Base-by-base conservation (phyloP, 2,888 invertebrate species). In the Odontomyia ornata region DNA sequence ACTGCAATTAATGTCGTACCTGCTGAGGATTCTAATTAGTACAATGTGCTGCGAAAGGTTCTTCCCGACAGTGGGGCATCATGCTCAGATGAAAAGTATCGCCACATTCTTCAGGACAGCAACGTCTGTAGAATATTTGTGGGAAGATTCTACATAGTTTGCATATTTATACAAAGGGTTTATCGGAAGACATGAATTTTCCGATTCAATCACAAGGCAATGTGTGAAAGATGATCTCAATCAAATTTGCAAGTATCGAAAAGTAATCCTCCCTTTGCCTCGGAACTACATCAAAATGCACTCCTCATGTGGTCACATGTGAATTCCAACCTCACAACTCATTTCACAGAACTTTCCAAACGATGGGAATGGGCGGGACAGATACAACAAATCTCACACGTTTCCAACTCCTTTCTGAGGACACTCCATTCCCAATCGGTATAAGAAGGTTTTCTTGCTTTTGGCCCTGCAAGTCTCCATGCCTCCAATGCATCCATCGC, bases 21-120 rank as follows among this genome's bases (percentile, higher is more conserved):
- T 72, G 72, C 57, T 23, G 13, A 52, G 72, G 72, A 28, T 72
- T 56, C 72, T 72, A 72, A 72, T 72, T 72, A 72, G 72, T 1
- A 21, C 27, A 64, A 64, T 64, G 18, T 60, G 57, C 52, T 28
- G n/a, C 13, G 64, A 7, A 30, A n/a, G 7, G 7, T 60, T 60
- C 0, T 3, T 21, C 21, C 25, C 5, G 21, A 11, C 3, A 23
- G 18, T 18, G 18, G 18, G n/a, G 52, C 52, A 4, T 13, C 11
- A 52, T 18, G 52, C 15, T 18, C 5, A 15, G 15, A 15, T 7
- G 15, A 4, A 52, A 52, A 52, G 52, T 18, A 60, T 60, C 60
- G 60, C 3, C 4, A 60, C 36, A 5, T 13, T n/a, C 3, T 11
- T 60, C 3, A 23, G 3, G 23, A 60, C n/a, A n/a, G n/a, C n/a